Percentiles rank a stretch among this genome's conserved stretches.
Evolutionary conservation across 2,888 invertebrate genomes (phyloP).

Genomic region (Cetonia aurata): DNA sequence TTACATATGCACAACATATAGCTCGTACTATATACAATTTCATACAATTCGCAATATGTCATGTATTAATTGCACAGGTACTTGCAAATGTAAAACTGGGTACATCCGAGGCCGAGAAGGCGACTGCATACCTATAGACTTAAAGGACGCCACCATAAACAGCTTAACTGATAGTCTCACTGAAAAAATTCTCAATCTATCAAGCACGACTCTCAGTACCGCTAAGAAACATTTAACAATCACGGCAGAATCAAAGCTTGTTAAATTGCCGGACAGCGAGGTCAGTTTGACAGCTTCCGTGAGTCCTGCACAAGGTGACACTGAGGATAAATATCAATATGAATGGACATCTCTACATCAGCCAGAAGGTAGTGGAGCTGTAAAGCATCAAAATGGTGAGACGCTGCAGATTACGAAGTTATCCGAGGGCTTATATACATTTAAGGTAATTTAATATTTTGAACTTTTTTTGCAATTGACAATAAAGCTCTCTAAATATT

Average conservation of each 20-base stretch:
- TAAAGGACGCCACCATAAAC: constrained; percentile 55
- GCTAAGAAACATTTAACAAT: constrained; percentile 78
- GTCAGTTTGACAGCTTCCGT: constrained; percentile 87
- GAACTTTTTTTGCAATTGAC: not conserved
- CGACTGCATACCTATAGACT: constrained; percentile 57
- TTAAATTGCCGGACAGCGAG: constrained; percentile 86
- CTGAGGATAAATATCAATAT: constrained; percentile 79
- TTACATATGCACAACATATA: too few species aligned
- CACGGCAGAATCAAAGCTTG: constrained; percentile 81
- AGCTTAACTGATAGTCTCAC: constrained; percentile 54
- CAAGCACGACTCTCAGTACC: constrained; percentile 58
- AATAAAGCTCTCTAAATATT: too few species aligned
- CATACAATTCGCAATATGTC: too few species aligned
- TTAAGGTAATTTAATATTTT: constrained; percentile 72
- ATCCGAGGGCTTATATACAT: constrained; percentile 88
- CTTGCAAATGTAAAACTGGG: constrained; percentile 80
- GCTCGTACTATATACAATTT: too few species aligned
- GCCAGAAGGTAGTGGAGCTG: constrained; percentile 80
- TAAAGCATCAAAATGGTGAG: constrained; percentile 86
- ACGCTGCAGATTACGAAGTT: constrained; percentile 87
- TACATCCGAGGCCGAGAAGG: constrained; percentile 68
- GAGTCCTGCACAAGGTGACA: constrained; percentile 75
- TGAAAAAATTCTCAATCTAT: constrained; percentile 53
- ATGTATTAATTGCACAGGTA: constrained; percentile 65
- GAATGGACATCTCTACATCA: constrained; percentile 90